phyloP scores from a whole-genome alignment of 2,888 invertebrate species.

The Zaprionus obscuricornis region DNA sequence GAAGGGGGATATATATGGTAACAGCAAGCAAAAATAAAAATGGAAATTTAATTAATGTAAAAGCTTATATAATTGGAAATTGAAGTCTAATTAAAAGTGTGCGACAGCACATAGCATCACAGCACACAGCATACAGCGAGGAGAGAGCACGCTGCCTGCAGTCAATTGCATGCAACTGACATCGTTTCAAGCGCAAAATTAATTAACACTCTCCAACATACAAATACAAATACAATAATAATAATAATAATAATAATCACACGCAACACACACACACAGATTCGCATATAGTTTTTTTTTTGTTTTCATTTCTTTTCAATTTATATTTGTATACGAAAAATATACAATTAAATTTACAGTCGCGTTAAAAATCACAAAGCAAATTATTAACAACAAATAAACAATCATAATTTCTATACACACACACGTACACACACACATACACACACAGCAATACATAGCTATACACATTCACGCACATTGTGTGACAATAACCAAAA shows the following conservation, averaged over 20 bases:
- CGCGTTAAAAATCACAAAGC: slow-evolving; percentile 49
- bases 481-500: slow-evolving; percentile 39
- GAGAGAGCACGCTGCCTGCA: slow-evolving; percentile 37
- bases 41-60: slow-evolving; percentile 81
- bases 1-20: background rate
- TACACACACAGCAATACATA: slow-evolving; percentile 9
- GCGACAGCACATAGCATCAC: slow-evolving; percentile 47
- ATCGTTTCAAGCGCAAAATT: slow-evolving; percentile 69
- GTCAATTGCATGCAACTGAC: slow-evolving; percentile 70
- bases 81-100: slow-evolving; percentile 72
- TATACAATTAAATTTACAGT: slow-evolving; percentile 63
- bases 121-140: no score
- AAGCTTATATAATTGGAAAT: slow-evolving; percentile 68
- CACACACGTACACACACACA: slow-evolving; percentile 4
- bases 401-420: slow-evolving; percentile 59
- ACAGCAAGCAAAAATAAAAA: slow-evolving; percentile 54
- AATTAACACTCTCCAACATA: slow-evolving; percentile 66
- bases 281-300: slow-evolving; percentile 3
- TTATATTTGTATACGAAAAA: slow-evolving; percentile 46
- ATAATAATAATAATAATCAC: no score
- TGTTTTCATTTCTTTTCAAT: no score
- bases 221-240: slow-evolving; percentile 31
- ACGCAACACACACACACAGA: slow-evolving; percentile 10
- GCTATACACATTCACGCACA: background rate
- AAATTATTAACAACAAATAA: slow-evolving; percentile 72